These are phyloP conservation scores for Aphaenogaster floridana DNA, from an alignment of 1,140 invertebrate species.

Conservation along the genomic window DNA sequence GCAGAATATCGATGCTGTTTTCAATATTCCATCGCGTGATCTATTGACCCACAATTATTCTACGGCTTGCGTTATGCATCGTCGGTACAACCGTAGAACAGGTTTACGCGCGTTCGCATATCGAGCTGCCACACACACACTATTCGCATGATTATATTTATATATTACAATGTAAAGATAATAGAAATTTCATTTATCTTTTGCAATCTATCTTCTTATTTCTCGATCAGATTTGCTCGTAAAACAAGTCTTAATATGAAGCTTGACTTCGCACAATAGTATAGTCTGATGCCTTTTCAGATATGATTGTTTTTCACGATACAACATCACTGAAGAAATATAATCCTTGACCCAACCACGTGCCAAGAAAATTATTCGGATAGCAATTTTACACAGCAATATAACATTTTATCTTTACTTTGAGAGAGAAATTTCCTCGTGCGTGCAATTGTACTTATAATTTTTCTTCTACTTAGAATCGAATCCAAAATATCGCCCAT, in stretches of 20 bases:
- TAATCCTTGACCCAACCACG: background rate
- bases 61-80: constrained; percentile 14
- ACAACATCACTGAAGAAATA: background rate
- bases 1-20: background rate
- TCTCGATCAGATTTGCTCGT: constrained; percentile 39
- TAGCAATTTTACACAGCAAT: background rate
- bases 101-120: constrained; percentile 44
- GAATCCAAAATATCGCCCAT: background rate
- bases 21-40: constrained; percentile 23
- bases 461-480: background rate
- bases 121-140: constrained; percentile 8
- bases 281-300: background rate
- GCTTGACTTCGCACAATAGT: background rate
- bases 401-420: background rate
- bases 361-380: background rate
- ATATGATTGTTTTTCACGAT: background rate
- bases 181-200: constrained; percentile 64
- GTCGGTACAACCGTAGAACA: constrained; percentile 52
- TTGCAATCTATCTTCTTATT: constrained; percentile 50
- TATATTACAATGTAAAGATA: background rate
- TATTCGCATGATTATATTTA: constrained; percentile 36
- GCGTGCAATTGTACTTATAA: background rate
- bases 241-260: background rate
- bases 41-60: constrained; percentile 36
- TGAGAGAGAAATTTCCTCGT: background rate